Evolutionary conservation across 53 echinoderm and acorn worm genomes (phyloP), one percentile per base, ranked within the genome.

Genomic region (Temnopleurus reevesii): DNA sequence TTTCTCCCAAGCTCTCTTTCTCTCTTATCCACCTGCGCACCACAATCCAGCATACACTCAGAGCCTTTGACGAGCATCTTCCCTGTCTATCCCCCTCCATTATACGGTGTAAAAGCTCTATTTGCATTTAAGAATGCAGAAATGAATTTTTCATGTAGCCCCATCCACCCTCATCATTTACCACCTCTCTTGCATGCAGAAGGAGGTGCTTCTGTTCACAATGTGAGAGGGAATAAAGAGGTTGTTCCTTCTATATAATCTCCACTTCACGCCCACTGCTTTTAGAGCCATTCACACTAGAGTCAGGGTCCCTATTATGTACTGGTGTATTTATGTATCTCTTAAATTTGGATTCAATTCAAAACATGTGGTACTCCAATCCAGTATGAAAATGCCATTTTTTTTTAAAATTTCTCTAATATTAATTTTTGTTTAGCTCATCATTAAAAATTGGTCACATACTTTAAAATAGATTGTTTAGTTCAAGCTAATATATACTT

Each of bases 161-260:
- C 71, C 71, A 63, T 71, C 71, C 71, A 71, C 71, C 71, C 71
- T 71, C 71, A 71, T 71, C 71, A 71, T 71, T 71, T 71, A 6
- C 21, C 71, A 71, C 71, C 71, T 71, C 71, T 41, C n/a, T n/a
- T 71, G 71, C 71, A 41, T 71, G 71, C 71, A 18, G 0, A 21
- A 71, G 71, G 71, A 71, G 71, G 30, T 21, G 41, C 71, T n/a
- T n/a, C 23, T 9, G 43, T 41, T 9, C 71, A 7, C 23, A 15
- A 41, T 43, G 71, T 71, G 71, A 71, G 71, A 41, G 41, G 71
- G 43, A 34, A 64, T 36, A 26, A 34, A 64, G 36, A 64, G 65
- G 65, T 64, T 1, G 64, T 64, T 36, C 35, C 35, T 18, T 71
- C 41, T 19, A 5, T 41, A 21, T 71, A 38, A 71, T 41, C 71